Percentiles rank a stretch among this genome's conserved stretches.
phyloP scores from a whole-genome alignment of 2,797 vertebrate genomes.

The Tiaroga cobitis region DNA sequence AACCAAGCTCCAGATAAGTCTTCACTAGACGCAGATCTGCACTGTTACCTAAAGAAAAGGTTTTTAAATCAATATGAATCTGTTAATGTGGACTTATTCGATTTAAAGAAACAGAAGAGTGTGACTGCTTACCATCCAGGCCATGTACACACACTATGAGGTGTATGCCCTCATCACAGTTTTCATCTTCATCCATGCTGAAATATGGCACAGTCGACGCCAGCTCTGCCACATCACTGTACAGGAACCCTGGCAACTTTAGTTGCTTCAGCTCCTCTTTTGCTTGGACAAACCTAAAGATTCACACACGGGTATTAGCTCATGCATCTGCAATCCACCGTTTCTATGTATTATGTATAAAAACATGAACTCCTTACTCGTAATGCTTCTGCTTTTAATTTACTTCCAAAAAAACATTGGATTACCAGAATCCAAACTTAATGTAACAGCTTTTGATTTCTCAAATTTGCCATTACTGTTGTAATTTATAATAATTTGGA shows the following conservation, averaged over 20 bases:
- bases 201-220: conserved; percentile 95
- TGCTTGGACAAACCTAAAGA: conserved; percentile 89
- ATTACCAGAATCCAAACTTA: too few relatives aligned
- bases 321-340: background rate
- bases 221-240: conserved; percentile 91
- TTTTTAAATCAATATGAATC: background rate
- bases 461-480: background rate
- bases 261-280: conserved; percentile 95
- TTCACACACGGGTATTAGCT: background rate
- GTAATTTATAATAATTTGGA: background rate
- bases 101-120: background rate
- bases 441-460: background rate
- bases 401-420: background rate
- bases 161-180: conserved; percentile 91
- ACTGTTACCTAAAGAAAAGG: conserved; percentile 86
- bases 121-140: conserved; percentile 85
- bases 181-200: conserved; percentile 91
- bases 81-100: background rate
- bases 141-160: conserved; percentile 98
- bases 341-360: background rate
- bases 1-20: conserved; percentile 96
- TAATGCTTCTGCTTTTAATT: background rate
- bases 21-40: conserved; percentile 96
- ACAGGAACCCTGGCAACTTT: conserved; percentile 93
- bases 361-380: background rate